Base-by-base conservation (phyloP, 2,113 vertebrate genomes). In the Aspiorhynchus laticeps region DNA sequence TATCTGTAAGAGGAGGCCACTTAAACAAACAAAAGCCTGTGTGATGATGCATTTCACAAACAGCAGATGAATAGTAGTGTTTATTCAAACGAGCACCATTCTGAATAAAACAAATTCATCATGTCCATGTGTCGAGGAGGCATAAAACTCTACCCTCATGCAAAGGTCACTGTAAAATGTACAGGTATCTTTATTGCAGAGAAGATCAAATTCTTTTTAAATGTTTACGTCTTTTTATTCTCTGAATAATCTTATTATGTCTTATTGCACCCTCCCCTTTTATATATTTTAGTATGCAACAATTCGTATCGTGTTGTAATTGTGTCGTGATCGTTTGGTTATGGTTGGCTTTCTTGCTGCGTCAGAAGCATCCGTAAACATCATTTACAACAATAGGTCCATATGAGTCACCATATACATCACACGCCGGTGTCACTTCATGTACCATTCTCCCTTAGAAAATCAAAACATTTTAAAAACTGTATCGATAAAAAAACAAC, bases 111-210 rank as follows among this genome's bases (percentile, higher is more conserved):
- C 91, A 95, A 94, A 92, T 92, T 88, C 92, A 93, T 93, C 94
- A 93, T 92, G 91, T 91, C 91, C 91, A 91, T 93, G 92, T 92
- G 93, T 94, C 93, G 93, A 94, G 92, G 92, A 92, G 91, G 92
- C 93, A 95, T 92, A 93, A 94, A 94, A 95, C 92, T 73, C 92
- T 94, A 94, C 93, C 93, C 95, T 95, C 97, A 97, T 97, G 96
- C 97, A 97, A 96, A 96, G 95, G 92, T 95, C 95, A 95, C 96
- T 94, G 94, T 96, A 95, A 96, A 96, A 96, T 95, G 94, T 96
- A 96, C 95, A 96, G 91, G 91, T 93, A 92, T 95, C 93, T 92
- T 97, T 98, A 98, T 98, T 98, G 97, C 97, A 95, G 92, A 95
- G 94, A 97, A 89, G 81, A 93, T 92, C 91, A 88, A 90, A 93